Evolutionary conservation across 2,888 invertebrate genomes (phyloP).

Genomic region (Drosophila tanythrix): DNA sequence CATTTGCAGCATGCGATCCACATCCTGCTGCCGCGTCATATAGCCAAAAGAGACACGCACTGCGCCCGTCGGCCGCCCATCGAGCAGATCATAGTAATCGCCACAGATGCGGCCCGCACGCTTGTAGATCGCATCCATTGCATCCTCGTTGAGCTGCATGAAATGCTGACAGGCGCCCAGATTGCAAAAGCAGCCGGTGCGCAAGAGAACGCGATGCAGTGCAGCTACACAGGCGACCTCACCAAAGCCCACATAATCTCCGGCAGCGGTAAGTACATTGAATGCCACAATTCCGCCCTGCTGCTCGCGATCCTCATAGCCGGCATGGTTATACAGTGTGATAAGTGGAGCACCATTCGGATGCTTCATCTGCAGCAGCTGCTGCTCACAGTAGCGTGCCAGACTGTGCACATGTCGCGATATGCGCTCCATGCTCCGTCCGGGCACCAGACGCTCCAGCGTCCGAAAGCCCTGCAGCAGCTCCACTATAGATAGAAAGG

Average conservation of each 20-base stretch:
- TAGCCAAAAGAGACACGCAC: constrained; percentile 97
- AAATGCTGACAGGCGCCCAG: constrained; percentile 96
- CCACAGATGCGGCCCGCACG: constrained; percentile 95
- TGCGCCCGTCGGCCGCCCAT: constrained; percentile 96
- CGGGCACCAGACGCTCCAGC: constrained; percentile 88
- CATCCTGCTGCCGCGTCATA: constrained; percentile 91
- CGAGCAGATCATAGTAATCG: constrained; percentile 93
- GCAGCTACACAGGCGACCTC: constrained; percentile 97
- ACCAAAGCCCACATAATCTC: constrained; percentile 93
- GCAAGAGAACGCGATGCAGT: constrained; percentile 92
- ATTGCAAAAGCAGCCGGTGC: constrained; percentile 99
- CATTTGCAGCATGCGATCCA: constrained; percentile 90
- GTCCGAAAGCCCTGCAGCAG: constrained; percentile 93
- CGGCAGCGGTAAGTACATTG: constrained; percentile 92
- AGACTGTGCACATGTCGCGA: constrained; percentile 91
- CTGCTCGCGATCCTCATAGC: constrained; percentile 87
- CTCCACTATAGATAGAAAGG: constrained; percentile 93
- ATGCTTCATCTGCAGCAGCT: constrained; percentile 88
- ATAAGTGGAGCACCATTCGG: constrained; percentile 89
- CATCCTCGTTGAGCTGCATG: constrained; percentile 88
- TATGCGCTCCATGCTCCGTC: constrained; percentile 87
- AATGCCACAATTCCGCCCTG: constrained; percentile 97
- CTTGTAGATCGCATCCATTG: constrained; percentile 91
- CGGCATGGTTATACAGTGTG: constrained; percentile 90
- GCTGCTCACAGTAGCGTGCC: constrained; percentile 90